Base-by-base conservation (phyloP, 2,797 vertebrate genomes). In the Salarias fasciatus region DNA sequence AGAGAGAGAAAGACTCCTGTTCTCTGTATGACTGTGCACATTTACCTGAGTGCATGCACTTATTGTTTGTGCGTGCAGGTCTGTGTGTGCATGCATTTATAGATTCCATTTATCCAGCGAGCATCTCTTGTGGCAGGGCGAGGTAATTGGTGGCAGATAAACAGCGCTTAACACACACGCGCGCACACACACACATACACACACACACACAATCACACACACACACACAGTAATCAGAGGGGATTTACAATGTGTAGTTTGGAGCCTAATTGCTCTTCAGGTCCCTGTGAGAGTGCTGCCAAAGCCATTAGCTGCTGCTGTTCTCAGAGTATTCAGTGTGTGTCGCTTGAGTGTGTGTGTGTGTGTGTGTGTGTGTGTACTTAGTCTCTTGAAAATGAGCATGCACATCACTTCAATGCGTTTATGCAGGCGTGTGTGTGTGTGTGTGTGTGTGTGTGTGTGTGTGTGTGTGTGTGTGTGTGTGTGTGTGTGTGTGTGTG, bases 181-280 rank as follows among this genome's bases (percentile, higher is more conserved):
- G 69, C 53, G 53, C 52, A 24, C 18, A 24, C 18, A 24, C 18
- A 24, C 18, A 24, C 18, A 24, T 18, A 24, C 18, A 24, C 18
- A 24, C 18, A 24, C 18, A 24, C 18, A 24, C 18, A 24, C 18
- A 24, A 18, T 24, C 18, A 24, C 18, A 24, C 18, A 24, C 18
- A 24, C 18, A 24, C 67, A 54, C 77, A 74, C 38, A 63, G 62
- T 95, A 96, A 96, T 96, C 94, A 94, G 94, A 94, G 93, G 95
- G 94, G 95, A 96, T 97, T 98, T 96, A 96, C 95, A 95, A 95
- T 95, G 94, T 96, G 92, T 93, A 96, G 95, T 95, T 96, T 96
- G 94, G 93, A 95, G 95, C 93, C 94, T 96, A 97, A 97, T 96
- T 96, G 95, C 95, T 95, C 94, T 97, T 95, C 94, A 95, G 94